phyloP scores from a whole-genome alignment of 2,888 invertebrate species.

The Morpho deidamia region DNA sequence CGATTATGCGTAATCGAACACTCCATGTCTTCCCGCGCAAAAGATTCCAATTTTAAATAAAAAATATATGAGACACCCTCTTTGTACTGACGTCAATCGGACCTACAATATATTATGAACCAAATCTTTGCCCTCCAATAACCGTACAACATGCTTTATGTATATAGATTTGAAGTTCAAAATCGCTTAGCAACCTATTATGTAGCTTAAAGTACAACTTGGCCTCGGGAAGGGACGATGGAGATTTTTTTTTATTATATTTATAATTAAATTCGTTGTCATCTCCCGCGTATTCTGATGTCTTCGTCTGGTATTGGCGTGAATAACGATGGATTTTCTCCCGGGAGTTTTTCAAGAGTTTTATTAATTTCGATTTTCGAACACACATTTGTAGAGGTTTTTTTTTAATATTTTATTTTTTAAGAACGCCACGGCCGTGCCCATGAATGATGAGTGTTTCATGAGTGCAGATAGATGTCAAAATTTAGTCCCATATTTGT shows the following conservation, averaged over 20 bases:
- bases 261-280: constrained; percentile 77
- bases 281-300: constrained; percentile 60
- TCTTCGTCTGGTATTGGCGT: constrained; percentile 71
- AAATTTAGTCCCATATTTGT: not conserved
- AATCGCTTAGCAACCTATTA: constrained; percentile 41
- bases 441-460: constrained; percentile 10
- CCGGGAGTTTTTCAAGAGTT: constrained; percentile 46
- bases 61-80: constrained; percentile 60
- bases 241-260: constrained; percentile 70
- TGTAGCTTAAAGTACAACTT: constrained; percentile 35
- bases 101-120: constrained; percentile 65
- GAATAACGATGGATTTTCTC: constrained; percentile 56
- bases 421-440: constrained; percentile 17
- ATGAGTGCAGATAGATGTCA: constrained; percentile 10
- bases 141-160: constrained; percentile 31
- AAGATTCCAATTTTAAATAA: constrained; percentile 62
- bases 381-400: constrained; percentile 15
- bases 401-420: constrained; percentile 17
- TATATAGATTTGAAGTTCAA: constrained; percentile 40
- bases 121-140: constrained; percentile 34
- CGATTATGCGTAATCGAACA: constrained; percentile 42
- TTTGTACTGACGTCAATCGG: constrained; percentile 67
- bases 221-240: constrained; percentile 63
- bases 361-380: constrained; percentile 56
- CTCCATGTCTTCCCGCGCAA: constrained; percentile 55